A percentile compares a stretch with the other conserved stretches of the same genome.
Evolutionary conservation across 1,140 invertebrate genomes (phyloP).

Genomic region (Drosophila sp.): DNA sequence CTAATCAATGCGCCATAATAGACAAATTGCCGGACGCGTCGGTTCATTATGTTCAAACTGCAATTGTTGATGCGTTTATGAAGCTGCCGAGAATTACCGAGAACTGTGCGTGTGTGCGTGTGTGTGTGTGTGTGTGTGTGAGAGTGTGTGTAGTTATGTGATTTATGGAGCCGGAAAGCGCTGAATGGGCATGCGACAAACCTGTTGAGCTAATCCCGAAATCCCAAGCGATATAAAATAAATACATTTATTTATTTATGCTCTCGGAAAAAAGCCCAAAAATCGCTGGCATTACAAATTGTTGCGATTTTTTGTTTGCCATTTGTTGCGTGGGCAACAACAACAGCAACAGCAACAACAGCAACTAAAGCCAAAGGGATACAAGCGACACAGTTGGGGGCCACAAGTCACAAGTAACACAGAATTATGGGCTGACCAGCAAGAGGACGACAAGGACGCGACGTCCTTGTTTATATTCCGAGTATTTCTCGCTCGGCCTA

Average conservation of each 20-base stretch:
- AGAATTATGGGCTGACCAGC: slow-evolving; percentile 73
- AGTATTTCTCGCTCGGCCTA: slow-evolving; percentile 57
- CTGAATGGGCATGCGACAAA: slow-evolving; percentile 20
- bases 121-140: slow-evolving; percentile 26
- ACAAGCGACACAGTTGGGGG: slow-evolving; percentile 33
- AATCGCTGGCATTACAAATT: slow-evolving; percentile 82
- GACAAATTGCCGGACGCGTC: slow-evolving; percentile 62
- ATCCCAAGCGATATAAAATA: slow-evolving; percentile 45
- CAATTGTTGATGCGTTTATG: slow-evolving; percentile 68
- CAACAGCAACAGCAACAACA: no score
- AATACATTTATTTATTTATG: slow-evolving; percentile 69
- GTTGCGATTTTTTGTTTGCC: slow-evolving; percentile 66
- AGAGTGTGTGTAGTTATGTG: slow-evolving; percentile 29
- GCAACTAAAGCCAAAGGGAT: slow-evolving; percentile 49
- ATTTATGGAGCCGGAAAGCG: slow-evolving; percentile 42
- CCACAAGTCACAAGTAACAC: slow-evolving; percentile 59
- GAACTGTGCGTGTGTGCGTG: slow-evolving; percentile 35
- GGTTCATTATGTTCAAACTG: slow-evolving; percentile 69
- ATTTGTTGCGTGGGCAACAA: slow-evolving; percentile 31
- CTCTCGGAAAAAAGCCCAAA: slow-evolving; percentile 60
- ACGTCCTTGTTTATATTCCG: slow-evolving; percentile 5
- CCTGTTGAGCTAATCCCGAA: slow-evolving; percentile 75
- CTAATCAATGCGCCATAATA: slow-evolving; percentile 81
- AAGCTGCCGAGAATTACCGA: slow-evolving; percentile 42
- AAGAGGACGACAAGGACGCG: slow-evolving; percentile 2